Base-by-base conservation (phyloP, 2,888 invertebrate species). In the Meteorus colon region DNA sequence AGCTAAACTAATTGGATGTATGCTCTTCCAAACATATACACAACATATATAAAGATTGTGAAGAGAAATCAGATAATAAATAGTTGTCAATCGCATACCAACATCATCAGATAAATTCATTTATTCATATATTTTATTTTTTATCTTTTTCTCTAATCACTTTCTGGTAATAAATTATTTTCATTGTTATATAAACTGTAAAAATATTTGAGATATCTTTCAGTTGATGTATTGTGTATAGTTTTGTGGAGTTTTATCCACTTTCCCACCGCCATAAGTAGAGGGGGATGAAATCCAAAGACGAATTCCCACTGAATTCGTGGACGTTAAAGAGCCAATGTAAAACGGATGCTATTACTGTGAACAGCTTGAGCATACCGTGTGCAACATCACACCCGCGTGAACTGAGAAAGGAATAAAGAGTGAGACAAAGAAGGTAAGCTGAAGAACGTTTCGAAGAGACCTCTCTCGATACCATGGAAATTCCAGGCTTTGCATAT, bases 401-500 rank as follows among this genome's bases (percentile, higher is more conserved):
- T 63, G 27, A 27, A 63, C 31, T 16, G 5, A 63, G 12, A 4
- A 34, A 63, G 34, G 34, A 45, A 37, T 63, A 45, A 70, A 62
- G 37, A 45, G 34, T 51, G 55, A 3, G 19, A 8, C 8, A n/a
- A 55, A 19, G n/a, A 19, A 24, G 55, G n/a, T 16, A 19, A 19
- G 19, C 10, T n/a, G 55, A 19, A 24, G 10, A 55, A 55, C 19
- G 55, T 55, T 55, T 55, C 24, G 19, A 10, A 55, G 41, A 67
- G 68, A 65, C 66, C 73, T 71, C 34, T 55, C 75, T 63, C 66
- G 16, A 34, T 77, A 77, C 67, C 82, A 79, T 80, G 85, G 83
- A 86, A 87, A 86, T 87, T 87, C 85, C 86, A 76, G 77, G 68
- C 81, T 82, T 87, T 87, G 85, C 87, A 88, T 87, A 88, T 87